A percentile compares a stretch with the other conserved stretches of the same genome.
Conservation (phyloP, 37 sponge, comb jelly and placozoan species). For the Axinella damicornis region DNA sequence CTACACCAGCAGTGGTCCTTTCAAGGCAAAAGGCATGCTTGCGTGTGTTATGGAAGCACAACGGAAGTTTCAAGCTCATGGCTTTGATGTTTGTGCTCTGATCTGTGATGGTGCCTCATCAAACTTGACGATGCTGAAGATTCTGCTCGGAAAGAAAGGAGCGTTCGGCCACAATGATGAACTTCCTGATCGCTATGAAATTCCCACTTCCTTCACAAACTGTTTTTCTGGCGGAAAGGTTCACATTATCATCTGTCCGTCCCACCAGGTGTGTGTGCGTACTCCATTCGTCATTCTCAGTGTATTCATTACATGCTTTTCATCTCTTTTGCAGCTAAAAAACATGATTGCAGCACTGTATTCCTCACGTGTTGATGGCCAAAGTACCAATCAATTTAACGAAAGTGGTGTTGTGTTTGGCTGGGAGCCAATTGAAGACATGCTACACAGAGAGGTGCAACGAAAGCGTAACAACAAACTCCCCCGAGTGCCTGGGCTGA, state of each 20-base stretch:
- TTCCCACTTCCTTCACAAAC: not conserved
- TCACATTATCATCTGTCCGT: conserved; percentile 28
- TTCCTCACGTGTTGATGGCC: too few relatives aligned
- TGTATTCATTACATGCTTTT: too few relatives aligned
- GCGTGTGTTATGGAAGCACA: not conserved
- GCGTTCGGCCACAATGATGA: too few relatives aligned
- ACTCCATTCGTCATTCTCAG: too few relatives aligned
- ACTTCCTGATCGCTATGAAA: too few relatives aligned
- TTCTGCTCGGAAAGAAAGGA: not conserved
- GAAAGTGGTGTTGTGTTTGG: conserved; percentile 1
- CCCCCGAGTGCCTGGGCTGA: conserved; percentile 41
- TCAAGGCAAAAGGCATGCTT: conserved; percentile 11
- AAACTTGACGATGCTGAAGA: conserved; percentile 12
- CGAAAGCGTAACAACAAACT: too few relatives aligned
- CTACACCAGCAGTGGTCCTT: conserved; percentile 24
- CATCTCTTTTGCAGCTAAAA: too few relatives aligned
- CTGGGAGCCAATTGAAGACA: not conserved
- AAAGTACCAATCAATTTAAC: not conserved
- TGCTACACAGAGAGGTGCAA: too few relatives aligned
- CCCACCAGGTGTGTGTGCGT: conserved; percentile 12
- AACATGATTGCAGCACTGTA: conserved; percentile 42
- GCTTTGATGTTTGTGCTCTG: not conserved
- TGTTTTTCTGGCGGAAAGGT: not conserved
- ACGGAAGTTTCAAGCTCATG: not conserved
- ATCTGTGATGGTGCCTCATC: conserved; percentile 9